phyloP scores from a whole-genome alignment of 2,797 vertebrate species.

The Megalops cyprinoides region DNA sequence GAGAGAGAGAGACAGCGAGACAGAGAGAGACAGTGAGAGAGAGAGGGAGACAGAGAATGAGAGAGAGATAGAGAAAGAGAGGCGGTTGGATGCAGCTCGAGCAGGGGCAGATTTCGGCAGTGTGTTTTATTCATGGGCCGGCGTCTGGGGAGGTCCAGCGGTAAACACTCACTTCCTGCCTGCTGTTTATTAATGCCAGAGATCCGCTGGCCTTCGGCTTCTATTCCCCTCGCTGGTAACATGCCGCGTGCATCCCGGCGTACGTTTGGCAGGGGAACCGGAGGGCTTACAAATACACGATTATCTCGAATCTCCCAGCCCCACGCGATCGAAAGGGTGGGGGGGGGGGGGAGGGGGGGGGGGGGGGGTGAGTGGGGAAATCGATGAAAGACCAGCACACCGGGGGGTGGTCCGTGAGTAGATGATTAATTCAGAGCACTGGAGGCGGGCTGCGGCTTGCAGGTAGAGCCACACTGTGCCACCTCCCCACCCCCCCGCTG shows the following conservation, averaged over 20 bases:
- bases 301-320: slow-evolving; percentile 22
- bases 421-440: slow-evolving; percentile 30
- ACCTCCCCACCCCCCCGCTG: too few species aligned
- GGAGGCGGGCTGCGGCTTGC: background rate
- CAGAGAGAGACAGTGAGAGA: too few species aligned
- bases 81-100: background rate
- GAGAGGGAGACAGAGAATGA: too few species aligned
- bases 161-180: slow-evolving; percentile 49
- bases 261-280: slow-evolving; percentile 12
- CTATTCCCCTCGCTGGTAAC: slow-evolving; percentile 17
- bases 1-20: too few species aligned
- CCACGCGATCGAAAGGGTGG: slow-evolving; percentile 9
- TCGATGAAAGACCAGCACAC: slow-evolving; percentile 45
- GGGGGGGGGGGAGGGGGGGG: background rate
- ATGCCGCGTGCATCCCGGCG: background rate
- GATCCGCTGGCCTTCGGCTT: slow-evolving; percentile 14
- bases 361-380: slow-evolving; percentile 21
- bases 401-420: slow-evolving; percentile 31
- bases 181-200: slow-evolving; percentile 43
- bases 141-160: slow-evolving; percentile 32
- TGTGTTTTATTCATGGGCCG: slow-evolving; percentile 51
- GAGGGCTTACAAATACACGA: slow-evolving; percentile 29
- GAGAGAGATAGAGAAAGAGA: too few species aligned
- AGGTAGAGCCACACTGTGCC: too few species aligned
- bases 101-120: background rate